A percentile compares a stretch with the other conserved stretches of the same genome.
These are phyloP conservation scores for Pseudopodoces humilis DNA, from an alignment of 2,113 vertebrate genomes.

Conservation along the genomic window DNA sequence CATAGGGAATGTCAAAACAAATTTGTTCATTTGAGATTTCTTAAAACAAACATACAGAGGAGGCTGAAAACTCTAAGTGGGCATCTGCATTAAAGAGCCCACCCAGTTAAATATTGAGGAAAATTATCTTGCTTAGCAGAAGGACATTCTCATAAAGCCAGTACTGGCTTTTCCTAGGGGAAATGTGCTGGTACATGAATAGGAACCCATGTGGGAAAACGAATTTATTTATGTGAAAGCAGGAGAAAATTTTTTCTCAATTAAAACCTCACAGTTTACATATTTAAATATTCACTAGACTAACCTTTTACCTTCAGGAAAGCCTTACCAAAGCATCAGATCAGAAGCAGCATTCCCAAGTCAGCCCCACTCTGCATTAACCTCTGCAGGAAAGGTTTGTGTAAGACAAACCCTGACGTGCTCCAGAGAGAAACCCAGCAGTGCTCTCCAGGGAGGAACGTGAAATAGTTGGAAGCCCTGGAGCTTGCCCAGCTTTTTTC, in stretches of 20 bases:
- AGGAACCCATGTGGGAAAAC: neutral
- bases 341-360: neutral
- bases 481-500: neutral
- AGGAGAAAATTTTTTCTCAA: neutral
- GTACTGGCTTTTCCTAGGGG: neutral
- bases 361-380: neutral
- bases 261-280: neutral
- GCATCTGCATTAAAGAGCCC: neutral
- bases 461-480: neutral
- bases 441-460: neutral
- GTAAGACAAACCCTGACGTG: neutral
- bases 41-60: conserved; percentile 2
- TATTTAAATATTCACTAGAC: neutral
- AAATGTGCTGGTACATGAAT: neutral
- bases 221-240: neutral
- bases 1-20: neutral
- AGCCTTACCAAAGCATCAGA: neutral
- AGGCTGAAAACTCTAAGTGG: neutral
- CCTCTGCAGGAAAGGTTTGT: neutral
- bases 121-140: conserved; percentile 1
- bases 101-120: neutral
- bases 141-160: neutral
- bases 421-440: neutral
- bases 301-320: neutral
- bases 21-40: conserved; percentile 3